Percentiles rank a stretch among this genome's conserved stretches.
Conservation (phyloP, 2,888 invertebrate genomes). For the Lypha dubia region DNA sequence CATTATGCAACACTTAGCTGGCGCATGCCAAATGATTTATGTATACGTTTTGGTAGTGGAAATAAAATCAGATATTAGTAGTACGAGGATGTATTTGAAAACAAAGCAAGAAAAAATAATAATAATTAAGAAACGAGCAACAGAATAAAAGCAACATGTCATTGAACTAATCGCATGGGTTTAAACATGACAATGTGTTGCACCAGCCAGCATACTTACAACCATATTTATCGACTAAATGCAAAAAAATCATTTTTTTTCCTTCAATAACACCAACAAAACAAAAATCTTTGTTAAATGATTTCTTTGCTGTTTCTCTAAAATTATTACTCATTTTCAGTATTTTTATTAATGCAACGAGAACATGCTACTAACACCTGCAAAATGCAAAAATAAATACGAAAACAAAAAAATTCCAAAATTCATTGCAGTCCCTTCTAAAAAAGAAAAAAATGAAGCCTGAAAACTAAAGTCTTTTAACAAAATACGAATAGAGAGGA, state of each 20-base stretch:
- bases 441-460: slow-evolving; percentile 9
- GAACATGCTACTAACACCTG: slow-evolving; percentile 65
- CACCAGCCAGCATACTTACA: slow-evolving; percentile 34
- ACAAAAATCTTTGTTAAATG: slow-evolving; percentile 34
- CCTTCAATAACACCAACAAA: slow-evolving; percentile 23
- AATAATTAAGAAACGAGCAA: slow-evolving; percentile 20
- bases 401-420: slow-evolving; percentile 52
- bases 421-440: slow-evolving; percentile 58
- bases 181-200: slow-evolving; percentile 45
- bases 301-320: slow-evolving; percentile 8
- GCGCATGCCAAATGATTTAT: slow-evolving; percentile 72
- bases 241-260: slow-evolving; percentile 9
- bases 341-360: slow-evolving; percentile 18
- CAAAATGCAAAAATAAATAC: slow-evolving; percentile 51
- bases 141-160: slow-evolving; percentile 65
- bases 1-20: slow-evolving; percentile 67
- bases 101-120: slow-evolving; percentile 11
- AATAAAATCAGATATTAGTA: slow-evolving; percentile 59
- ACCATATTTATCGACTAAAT: slow-evolving; percentile 15
- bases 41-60: slow-evolving; percentile 67
- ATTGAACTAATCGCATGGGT: slow-evolving; percentile 56
- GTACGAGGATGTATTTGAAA: slow-evolving; percentile 60
- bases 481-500: slow-evolving; percentile 41
- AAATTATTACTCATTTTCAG: slow-evolving; percentile 26
- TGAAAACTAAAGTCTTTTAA: slow-evolving; percentile 31